Conservation (phyloP, 1,140 invertebrate genomes). For the Drosophila carrolli region DNA sequence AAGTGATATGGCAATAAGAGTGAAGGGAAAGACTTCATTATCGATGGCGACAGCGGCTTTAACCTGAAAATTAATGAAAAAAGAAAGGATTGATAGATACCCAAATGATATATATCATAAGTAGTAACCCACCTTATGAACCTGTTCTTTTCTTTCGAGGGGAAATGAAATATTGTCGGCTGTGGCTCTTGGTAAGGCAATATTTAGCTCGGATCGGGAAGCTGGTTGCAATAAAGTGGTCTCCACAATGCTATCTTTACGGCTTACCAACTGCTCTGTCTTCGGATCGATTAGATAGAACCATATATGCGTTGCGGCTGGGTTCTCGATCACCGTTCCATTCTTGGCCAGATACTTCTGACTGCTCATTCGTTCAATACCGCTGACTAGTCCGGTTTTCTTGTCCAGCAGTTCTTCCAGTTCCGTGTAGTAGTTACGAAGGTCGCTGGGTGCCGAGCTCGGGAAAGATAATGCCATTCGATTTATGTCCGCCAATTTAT, state of each 20-base stretch:
- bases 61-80: slow-evolving; percentile 51
- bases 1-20: slow-evolving; percentile 93
- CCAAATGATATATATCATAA: accelerated
- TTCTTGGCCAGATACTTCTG: slow-evolving; percentile 89
- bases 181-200: slow-evolving; percentile 87
- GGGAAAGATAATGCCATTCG: slow-evolving; percentile 92
- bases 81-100: neutral
- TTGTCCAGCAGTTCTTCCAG: slow-evolving; percentile 90
- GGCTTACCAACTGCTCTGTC: slow-evolving; percentile 89
- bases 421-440: slow-evolving; percentile 88
- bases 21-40: slow-evolving; percentile 92
- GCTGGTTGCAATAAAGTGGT: slow-evolving; percentile 86
- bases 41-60: slow-evolving; percentile 87
- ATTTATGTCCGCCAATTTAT: slow-evolving; percentile 89
- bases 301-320: slow-evolving; percentile 93
- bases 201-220: slow-evolving; percentile 88
- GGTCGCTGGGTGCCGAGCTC: slow-evolving; percentile 89
- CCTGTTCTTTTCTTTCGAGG: slow-evolving; percentile 73
- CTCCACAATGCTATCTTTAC: slow-evolving; percentile 89
- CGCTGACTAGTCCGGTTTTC: slow-evolving; percentile 90
- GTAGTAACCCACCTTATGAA: slow-evolving; percentile 63
- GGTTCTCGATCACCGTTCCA: slow-evolving; percentile 90
- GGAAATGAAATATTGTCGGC: slow-evolving; percentile 90
- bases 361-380: slow-evolving; percentile 91
- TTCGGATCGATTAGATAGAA: slow-evolving; percentile 93